Evolutionary conservation across 2,797 vertebrate species (phyloP), one percentile per base, ranked within the genome.

Genomic region (Malurus leucopterus): DNA sequence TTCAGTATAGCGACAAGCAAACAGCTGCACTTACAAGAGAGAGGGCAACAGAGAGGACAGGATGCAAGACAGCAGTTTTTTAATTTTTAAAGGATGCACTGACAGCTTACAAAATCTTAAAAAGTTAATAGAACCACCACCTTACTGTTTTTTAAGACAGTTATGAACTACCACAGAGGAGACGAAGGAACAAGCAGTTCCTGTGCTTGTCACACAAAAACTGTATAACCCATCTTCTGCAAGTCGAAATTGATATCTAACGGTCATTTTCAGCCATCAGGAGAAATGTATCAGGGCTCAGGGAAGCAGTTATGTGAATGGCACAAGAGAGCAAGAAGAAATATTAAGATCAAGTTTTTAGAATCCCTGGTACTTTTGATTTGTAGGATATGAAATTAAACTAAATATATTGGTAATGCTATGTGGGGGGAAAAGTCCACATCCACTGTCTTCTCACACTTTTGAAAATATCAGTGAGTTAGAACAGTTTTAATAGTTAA

Each of bases 201-300:
- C 70, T 47, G 69, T 0, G 1, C 63, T 91, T 91, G 53, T 88
- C 88, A 34, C 73, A 80, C 67, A 85, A 79, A 90, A 91, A 83
- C 23, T 0, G 0, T 17, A 59, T 10, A 78, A 86, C 21, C 38
- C 34, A 44, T 59, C 68, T 76, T 63, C 34, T 46, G 21, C 72
- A 88, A 81, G 93, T 3, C 46, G 63, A 93, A 95, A 93, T 82
- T 74, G 86, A 46, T 93, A 84, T 57, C 85, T 83, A 93, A 75
- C 50, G 90, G 92, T 59, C 51, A 9, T 78, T 95, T 93, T 90
- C 89, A 93, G 84, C 29, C 68, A 89, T 77, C 86, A 88, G 69
- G 88, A 86, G 65, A 32, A 84, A 89, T 19, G 32, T 29, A 83
- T 40, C 46, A 80, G 62, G 76, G 70, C 55, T 93, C 77, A 90